A percentile compares a stretch with the other conserved stretches of the same genome.
Conservation (phyloP, 1,140 invertebrate species). For the Bombus waltoni region DNA sequence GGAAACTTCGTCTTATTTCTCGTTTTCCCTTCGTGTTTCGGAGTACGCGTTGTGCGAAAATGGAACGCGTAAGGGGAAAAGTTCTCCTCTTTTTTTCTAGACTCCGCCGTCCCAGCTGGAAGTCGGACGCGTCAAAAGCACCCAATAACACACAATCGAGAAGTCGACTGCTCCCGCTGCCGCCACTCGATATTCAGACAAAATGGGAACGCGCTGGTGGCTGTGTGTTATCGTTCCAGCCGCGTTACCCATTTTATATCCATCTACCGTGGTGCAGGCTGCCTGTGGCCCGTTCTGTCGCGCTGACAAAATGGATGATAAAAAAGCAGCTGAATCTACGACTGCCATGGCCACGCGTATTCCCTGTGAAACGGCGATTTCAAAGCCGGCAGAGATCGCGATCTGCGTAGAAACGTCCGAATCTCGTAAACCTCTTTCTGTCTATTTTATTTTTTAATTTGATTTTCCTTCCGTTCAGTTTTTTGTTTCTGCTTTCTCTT, state of each 20-base stretch:
- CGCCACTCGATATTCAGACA: constrained; percentile 64
- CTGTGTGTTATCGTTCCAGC: constrained; percentile 59
- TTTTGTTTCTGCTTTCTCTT: background rate
- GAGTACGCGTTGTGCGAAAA: constrained; percentile 22
- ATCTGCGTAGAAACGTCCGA: background rate
- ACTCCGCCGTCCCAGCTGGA: background rate
- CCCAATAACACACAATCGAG: constrained; percentile 63
- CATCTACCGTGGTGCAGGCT: constrained; percentile 42
- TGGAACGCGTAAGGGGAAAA: constrained; percentile 21
- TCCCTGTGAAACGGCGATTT: constrained; percentile 41
- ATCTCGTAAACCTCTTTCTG: background rate
- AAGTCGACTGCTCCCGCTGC: constrained; percentile 56
- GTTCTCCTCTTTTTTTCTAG: background rate
- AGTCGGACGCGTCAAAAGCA: constrained; percentile 53
- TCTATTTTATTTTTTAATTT: background rate
- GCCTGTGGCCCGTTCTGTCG: constrained; percentile 26
- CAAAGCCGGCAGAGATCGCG: constrained; percentile 39
- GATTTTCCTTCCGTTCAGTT: background rate
- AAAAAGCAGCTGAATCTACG: constrained; percentile 30
- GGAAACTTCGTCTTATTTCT: constrained; percentile 4
- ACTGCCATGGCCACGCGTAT: background rate
- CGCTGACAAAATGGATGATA: constrained; percentile 53
- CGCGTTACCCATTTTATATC: constrained; percentile 57
- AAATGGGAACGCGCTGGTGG: constrained; percentile 57
- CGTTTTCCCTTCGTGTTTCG: background rate